Base-by-base conservation (phyloP, 2,113 vertebrate genomes). In the Quiscalus mexicanus region DNA sequence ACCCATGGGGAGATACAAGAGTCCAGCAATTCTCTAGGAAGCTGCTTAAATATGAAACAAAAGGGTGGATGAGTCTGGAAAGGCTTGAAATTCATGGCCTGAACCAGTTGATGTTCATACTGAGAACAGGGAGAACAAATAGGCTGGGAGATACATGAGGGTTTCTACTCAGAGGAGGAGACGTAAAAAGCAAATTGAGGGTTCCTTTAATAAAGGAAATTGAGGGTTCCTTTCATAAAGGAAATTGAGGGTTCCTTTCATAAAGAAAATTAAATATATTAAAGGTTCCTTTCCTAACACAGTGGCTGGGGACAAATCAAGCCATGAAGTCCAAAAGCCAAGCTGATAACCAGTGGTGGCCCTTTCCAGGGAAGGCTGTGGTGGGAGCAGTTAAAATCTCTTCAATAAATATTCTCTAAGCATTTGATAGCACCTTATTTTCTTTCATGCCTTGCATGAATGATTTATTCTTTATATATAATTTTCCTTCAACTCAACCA, bases 91-190 rank as follows among this genome's bases (percentile, higher is more conserved):
- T 47, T 63, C 59, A n/a, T 47, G 30, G 22, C 3, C 2, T 28
- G 28, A 81, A 25, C 5, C n/a, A 28, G 5, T 2, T 25, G 58
- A 23, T 37, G n/a, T 16, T 53, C 3, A 0, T 14, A 11, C 3
- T 16, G 33, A 65, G 33, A 74, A 30, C 16, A 10, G 28, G 19
- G 37, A 69, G 18, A n/a, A 45, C 4, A n/a, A 49, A 27, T 4
- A 15, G 53, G 18, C 4, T 76, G 58, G 42, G 50, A 55, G 71
- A 35, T 15, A 12, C 1, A 1, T 17, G 55, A 84, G 21, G 31
- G 15, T n/a, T 80, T 30, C 37, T 39, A 1, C n/a, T 45, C 20
- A 2, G 1, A 27, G 25, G 21, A 27, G 62, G 44, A 60, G 68
- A 49, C 41, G 59, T 20, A 52, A 45, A 49, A 80, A 45, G 50